phyloP scores from a whole-genome alignment of 2,113 vertebrate species.

The Sylvilagus bachmani region DNA sequence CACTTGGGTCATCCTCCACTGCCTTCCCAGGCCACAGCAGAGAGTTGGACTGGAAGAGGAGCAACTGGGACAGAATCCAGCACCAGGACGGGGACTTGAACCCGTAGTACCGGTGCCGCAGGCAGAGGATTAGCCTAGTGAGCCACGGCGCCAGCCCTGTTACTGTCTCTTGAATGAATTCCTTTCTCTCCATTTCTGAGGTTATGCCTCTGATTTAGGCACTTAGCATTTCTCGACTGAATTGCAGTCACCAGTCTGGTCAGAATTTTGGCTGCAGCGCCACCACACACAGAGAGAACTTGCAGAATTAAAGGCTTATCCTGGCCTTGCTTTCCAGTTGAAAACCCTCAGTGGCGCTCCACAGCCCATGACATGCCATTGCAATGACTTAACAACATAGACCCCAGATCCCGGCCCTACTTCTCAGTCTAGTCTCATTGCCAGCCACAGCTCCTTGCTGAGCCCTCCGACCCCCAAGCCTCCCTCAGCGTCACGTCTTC shows the following conservation, averaged over 20 bases:
- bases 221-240: background rate
- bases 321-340: background rate
- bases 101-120: too few species aligned
- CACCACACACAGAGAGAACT: background rate
- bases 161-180: background rate
- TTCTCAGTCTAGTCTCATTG: background rate
- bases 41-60: too few species aligned
- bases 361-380: conserved; percentile 16
- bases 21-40: too few species aligned
- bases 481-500: background rate
- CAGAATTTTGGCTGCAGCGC: background rate
- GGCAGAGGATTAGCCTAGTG: too few species aligned
- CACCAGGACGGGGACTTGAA: too few species aligned
- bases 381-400: background rate
- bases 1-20: too few species aligned
- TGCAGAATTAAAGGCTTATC: conserved; percentile 28
- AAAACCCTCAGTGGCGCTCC: background rate
- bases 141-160: too few species aligned
- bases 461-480: background rate
- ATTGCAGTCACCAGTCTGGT: background rate
- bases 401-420: background rate
- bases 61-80: too few species aligned
- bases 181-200: background rate
- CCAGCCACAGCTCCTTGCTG: background rate
- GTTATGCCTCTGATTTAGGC: background rate